A percentile compares a stretch with the other conserved stretches of the same genome.
These are phyloP conservation scores for Gambusia holbrooki DNA, from an alignment of 2,113 vertebrate genomes.

Conservation along the genomic window DNA sequence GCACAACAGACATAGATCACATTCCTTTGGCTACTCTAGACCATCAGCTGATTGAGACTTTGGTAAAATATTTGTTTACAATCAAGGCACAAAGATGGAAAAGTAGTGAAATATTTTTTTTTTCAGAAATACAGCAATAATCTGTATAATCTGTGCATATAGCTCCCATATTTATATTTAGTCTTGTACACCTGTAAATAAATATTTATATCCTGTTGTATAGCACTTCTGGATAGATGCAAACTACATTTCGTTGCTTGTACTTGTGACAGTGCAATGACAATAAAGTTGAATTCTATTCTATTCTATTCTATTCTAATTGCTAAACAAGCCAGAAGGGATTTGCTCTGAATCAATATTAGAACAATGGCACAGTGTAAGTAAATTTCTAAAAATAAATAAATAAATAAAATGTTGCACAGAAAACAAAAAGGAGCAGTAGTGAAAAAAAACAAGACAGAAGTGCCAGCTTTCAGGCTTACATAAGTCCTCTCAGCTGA, in stretches of 20 bases:
- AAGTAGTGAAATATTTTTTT: slow-evolving; percentile 44
- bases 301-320: slow-evolving; percentile 11
- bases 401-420: not conserved
- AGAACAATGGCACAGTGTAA: slow-evolving; percentile 38
- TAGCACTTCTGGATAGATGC: no score
- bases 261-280: no score
- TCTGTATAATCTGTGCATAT: no score
- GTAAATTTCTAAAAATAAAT: slow-evolving; percentile 10
- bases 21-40: slow-evolving; percentile 45
- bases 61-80: slow-evolving; percentile 62
- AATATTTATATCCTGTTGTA: no score
- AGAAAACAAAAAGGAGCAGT: not conserved
- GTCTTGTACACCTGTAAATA: no score
- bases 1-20: not conserved
- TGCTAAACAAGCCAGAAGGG: slow-evolving; percentile 43
- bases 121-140: slow-evolving; percentile 30
- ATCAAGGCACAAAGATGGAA: slow-evolving; percentile 68
- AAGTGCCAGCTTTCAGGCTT: slow-evolving; percentile 48
- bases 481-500: slow-evolving; percentile 43
- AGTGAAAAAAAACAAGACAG: slow-evolving; percentile 14
- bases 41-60: slow-evolving; percentile 62
- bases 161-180: no score
- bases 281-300: no score
- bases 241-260: no score
- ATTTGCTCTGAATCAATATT: slow-evolving; percentile 48